phyloP scores from a whole-genome alignment of 2,888 invertebrate genomes.

The Sinohyriopsis cumingii region DNA sequence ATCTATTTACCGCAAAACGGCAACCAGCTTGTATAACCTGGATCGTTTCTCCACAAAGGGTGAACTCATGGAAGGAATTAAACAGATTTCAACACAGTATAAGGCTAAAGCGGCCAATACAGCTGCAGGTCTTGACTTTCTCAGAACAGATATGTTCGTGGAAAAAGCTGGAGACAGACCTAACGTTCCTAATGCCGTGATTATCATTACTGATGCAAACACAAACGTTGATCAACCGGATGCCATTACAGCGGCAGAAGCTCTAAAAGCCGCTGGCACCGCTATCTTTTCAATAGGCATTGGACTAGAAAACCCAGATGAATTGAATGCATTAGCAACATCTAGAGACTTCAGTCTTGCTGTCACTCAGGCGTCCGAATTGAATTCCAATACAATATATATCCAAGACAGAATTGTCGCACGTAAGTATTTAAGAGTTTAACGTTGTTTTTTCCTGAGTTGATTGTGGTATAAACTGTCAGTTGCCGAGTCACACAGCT shows the following conservation, averaged over 20 bases:
- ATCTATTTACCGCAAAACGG: conserved; percentile 38
- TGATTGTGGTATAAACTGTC: no score
- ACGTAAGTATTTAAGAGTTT: no score
- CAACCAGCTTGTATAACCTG: conserved; percentile 47
- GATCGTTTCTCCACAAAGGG: conserved; percentile 44
- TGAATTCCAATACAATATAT: conserved; percentile 9
- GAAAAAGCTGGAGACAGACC: conserved; percentile 37
- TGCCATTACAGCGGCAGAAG: conserved; percentile 30
- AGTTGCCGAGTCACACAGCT: no score
- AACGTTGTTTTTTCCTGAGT: no score
- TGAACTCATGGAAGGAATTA: conserved; percentile 40
- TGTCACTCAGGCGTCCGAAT: conserved; percentile 15
- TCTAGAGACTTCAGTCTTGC: conserved; percentile 18
- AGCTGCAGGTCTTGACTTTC: conserved; percentile 47
- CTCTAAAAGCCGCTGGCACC: conserved; percentile 29
- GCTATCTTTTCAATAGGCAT: conserved; percentile 36
- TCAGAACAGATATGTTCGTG: conserved; percentile 38
- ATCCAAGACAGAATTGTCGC: conserved; percentile 27
- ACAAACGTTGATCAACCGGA: conserved; percentile 32
- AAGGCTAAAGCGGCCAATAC: conserved; percentile 41
- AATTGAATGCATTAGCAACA: conserved; percentile 33
- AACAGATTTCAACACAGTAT: conserved; percentile 32
- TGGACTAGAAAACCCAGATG: conserved; percentile 37
- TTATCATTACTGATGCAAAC: conserved; percentile 56
- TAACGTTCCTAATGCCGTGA: conserved; percentile 48